phyloP scores from a whole-genome alignment of 2,113 vertebrate genomes.

The Phycodurus eques region DNA sequence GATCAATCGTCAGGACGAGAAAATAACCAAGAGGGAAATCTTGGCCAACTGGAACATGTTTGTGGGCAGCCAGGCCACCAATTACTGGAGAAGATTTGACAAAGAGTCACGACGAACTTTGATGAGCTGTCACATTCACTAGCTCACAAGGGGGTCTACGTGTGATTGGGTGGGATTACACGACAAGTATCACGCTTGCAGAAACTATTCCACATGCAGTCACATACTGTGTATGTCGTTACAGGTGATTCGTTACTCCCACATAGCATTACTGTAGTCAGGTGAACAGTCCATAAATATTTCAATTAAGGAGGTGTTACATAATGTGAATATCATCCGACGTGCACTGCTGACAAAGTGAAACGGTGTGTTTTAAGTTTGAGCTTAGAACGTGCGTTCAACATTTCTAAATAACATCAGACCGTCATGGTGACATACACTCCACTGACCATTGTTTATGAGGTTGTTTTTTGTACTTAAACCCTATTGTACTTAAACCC shows the following conservation, averaged over 20 bases:
- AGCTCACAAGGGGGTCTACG: background rate
- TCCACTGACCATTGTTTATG: background rate
- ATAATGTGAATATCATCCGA: background rate
- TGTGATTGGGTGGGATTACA: background rate
- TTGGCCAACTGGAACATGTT: slow-evolving; percentile 94
- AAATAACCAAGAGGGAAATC: slow-evolving; percentile 87
- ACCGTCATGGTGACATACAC: background rate
- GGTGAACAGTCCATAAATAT: background rate
- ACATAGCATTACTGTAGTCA: background rate
- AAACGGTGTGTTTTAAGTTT: background rate
- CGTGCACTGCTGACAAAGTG: slow-evolving; percentile 2
- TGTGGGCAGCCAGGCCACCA: slow-evolving; percentile 91
- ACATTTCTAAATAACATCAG: background rate
- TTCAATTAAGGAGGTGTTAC: background rate
- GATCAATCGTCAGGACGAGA: slow-evolving; percentile 76
- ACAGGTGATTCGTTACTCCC: background rate
- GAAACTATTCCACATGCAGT: slow-evolving; percentile 5
- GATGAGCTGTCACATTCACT: slow-evolving; percentile 42
- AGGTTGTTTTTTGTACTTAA: too few relatives aligned
- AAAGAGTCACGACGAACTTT: slow-evolving; percentile 86
- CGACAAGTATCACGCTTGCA: background rate
- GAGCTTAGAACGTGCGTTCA: background rate
- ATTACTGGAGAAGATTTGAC: slow-evolving; percentile 91
- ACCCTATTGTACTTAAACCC: background rate
- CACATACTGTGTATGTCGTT: slow-evolving; percentile 53